Percentiles rank a stretch among this genome's conserved stretches.
These are phyloP conservation scores for Sipha flava DNA, from an alignment of 1,140 invertebrate genomes.

Conservation along the genomic window DNA sequence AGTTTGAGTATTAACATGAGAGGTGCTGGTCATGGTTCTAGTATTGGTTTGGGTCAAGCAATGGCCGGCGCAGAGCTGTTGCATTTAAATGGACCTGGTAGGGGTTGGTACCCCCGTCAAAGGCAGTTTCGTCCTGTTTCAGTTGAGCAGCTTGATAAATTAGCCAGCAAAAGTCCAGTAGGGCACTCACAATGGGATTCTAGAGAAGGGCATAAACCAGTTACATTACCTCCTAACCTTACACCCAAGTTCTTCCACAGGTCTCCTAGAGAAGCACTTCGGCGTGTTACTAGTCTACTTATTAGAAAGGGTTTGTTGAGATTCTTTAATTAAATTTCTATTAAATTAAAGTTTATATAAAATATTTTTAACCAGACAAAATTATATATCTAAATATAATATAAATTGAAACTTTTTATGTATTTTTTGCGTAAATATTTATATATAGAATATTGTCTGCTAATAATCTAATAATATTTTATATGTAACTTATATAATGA, in stretches of 20 bases:
- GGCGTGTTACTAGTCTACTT: conserved; percentile 75
- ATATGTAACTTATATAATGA: too few species aligned
- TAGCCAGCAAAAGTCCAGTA: conserved; percentile 47
- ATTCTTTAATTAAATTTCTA: neutral
- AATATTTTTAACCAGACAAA: too few species aligned
- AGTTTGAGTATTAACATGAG: conserved; percentile 38
- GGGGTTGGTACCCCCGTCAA: conserved; percentile 74
- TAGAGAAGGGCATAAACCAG: conserved; percentile 54
- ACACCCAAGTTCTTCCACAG: conserved; percentile 77
- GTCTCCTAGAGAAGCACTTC: conserved; percentile 69
- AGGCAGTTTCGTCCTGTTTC: conserved; percentile 61
- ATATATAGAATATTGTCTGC: too few species aligned
- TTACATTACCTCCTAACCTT: conserved; percentile 72
- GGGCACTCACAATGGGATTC: conserved; percentile 49
- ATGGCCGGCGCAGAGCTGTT: conserved; percentile 66
- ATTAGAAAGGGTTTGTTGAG: conserved; percentile 48
- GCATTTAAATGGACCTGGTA: conserved; percentile 62
- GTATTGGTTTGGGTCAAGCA: conserved; percentile 46
- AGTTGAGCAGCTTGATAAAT: conserved; percentile 70
- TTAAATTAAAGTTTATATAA: too few species aligned
- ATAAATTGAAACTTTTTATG: too few species aligned
- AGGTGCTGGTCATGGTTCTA: conserved; percentile 34
- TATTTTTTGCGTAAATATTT: too few species aligned
- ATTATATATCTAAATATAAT: too few species aligned
- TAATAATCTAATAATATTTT: too few species aligned